Evolutionary conservation across 92 coral and sea anemone species (phyloP), one percentile per base, ranked within the genome.

Genomic region (Palythoa grandis): DNA sequence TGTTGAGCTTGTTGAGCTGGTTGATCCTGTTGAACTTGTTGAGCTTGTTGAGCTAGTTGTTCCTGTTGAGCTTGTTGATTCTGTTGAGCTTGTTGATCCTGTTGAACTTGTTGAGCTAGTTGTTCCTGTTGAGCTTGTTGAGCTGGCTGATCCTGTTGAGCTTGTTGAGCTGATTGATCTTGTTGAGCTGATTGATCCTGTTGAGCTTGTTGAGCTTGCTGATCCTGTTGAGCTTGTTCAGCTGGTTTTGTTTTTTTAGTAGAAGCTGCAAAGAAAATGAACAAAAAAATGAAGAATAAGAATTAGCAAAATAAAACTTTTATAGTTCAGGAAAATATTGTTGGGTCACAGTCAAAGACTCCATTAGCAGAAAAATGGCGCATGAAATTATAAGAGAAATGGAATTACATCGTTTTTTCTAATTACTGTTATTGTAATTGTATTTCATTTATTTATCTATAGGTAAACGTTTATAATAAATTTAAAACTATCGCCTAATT

Each of bases 151-250:
- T 38, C 60, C 11, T 19, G 79, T 74, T 74, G 25, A 11, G 61
- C 29, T 50, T 12, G 38, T 23, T 76, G 15, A 76, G 37, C 40
- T 4, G 38, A 16, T 48, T 75, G 38, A 52, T n/a, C 38, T n/a
- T 15, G 79, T 75, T 47, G 53, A 17, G 78, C 12, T 17, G 48
- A 24, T 40, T 72, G 22, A 7, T 22, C 3, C n/a, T 9, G 24
- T 47, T 73, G 60, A 48, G 11, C 63, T 20, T 50, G 80, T 57
- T 61, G 20, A 24, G 24, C 69, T 63, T 20, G 29, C 9, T 63
- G 23, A 63, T 76, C 63, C 63, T 75, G 79, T 50, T 75, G 57
- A 23, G 15, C 17, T 75, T 54, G 39, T 23, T 79, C 57, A 7
- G 72, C 60, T 43, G 57, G 72, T 14, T 66, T 76, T 53, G 50